Base-by-base conservation (phyloP, 2,888 invertebrate genomes). In the Bimastos eiseni region DNA sequence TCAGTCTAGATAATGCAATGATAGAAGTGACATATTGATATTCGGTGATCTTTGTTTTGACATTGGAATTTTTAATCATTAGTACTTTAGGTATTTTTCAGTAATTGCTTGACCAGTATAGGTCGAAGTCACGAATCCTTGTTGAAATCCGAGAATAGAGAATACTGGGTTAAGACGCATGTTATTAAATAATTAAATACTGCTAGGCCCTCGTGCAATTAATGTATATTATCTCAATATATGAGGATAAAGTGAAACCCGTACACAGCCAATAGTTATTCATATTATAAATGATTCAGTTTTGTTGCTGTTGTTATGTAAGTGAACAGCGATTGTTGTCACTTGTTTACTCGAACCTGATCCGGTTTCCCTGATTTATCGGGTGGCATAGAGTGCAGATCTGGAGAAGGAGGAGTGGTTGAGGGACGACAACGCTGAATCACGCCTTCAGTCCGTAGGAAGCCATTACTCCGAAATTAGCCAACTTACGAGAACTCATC, bases 401-500 rank as follows among this genome's bases (percentile, higher is more conserved):
- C n/a, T n/a, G n/a, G n/a, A n/a, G n/a, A n/a, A n/a, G 70, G 8
- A n/a, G 70, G n/a, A 70, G 70, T 70, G 70, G 70, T 70, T n/a
- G 30, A 70, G 70, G 8, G n/a, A 41, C 41, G n/a, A 70, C 70
- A 8, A 3, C n/a, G 70, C n/a, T 70, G 70, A 70, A n/a, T 70
- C 70, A 70, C n/a, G 70, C 70, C n/a, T 30, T 70, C 6, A 70
- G 70, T 70, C 70, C n/a, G n/a, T 15, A n/a, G 70, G 70, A 70
- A 70, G 70, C 70, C 70, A 70, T 70, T 70, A 70, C 70, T 70
- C n/a, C n/a, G 70, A 70, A 70, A 70, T 70, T 70, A 70, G 70
- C 70, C 30, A 70, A 70, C 70, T 70, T 70, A 70, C 70, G 70
- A 17, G 70, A 70, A 70, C 70, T 70, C 70, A 70, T 70, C 70